These are phyloP conservation scores for Anabas testudineus DNA, from an alignment of 2,797 vertebrate genomes.

Conservation along the genomic window DNA sequence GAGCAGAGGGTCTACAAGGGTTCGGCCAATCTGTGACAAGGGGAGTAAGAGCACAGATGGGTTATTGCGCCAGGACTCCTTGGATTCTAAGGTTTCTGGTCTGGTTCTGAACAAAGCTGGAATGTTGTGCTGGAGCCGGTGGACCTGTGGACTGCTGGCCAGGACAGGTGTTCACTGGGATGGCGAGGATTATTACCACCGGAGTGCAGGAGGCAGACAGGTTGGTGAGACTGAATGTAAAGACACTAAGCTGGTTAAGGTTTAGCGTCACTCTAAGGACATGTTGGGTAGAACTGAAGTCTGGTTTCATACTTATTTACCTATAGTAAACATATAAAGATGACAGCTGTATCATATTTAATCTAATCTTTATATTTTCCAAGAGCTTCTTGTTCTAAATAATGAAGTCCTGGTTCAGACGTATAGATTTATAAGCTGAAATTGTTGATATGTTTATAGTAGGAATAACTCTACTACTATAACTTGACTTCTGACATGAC, in stretches of 20 bases:
- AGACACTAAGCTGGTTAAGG: no score
- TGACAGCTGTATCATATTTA: no score
- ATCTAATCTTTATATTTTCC: no score
- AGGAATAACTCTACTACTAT: no score
- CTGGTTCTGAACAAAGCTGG: slow-evolving; percentile 16
- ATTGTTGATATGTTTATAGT: no score
- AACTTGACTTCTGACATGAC: no score
- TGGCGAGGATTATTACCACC: slow-evolving; percentile 24
- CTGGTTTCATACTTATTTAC: neutral
- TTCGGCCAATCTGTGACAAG: slow-evolving; percentile 58
- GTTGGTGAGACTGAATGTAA: no score
- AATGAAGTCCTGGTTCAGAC: no score
- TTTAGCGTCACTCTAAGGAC: neutral
- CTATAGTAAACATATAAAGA: no score
- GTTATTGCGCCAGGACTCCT: neutral
- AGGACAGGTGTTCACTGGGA: slow-evolving; percentile 45
- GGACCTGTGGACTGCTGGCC: slow-evolving; percentile 62
- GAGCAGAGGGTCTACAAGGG: slow-evolving; percentile 2
- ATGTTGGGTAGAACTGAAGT: neutral
- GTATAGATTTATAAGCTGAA: no score
- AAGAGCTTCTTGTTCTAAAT: no score
- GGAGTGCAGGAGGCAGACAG: slow-evolving; percentile 49
- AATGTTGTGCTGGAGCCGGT: slow-evolving; percentile 66
- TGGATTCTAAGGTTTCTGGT: neutral
- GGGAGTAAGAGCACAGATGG: slow-evolving; percentile 41